Conservation (phyloP, 2,888 invertebrate species). For the Helleia helle region DNA sequence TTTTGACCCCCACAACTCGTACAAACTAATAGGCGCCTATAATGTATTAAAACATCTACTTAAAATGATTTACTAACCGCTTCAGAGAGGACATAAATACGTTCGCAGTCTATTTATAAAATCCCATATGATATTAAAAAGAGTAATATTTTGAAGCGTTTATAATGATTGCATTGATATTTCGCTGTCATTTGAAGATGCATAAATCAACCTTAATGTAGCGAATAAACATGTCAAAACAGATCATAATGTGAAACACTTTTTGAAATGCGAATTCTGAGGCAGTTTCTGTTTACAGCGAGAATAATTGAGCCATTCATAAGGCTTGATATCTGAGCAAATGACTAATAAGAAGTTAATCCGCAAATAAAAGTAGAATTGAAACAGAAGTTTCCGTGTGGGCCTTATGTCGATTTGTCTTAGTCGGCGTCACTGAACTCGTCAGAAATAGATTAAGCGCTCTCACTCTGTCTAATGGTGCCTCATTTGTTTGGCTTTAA, state of each 20-base stretch:
- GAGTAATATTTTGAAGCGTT: constrained; percentile 24
- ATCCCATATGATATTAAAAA: constrained; percentile 9
- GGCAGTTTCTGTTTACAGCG: constrained; percentile 38
- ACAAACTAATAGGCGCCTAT: neutral
- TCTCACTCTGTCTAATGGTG: constrained; percentile 73
- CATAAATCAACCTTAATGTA: neutral
- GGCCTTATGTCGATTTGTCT: constrained; percentile 73
- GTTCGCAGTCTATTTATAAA: constrained; percentile 57
- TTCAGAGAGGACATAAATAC: constrained; percentile 47
- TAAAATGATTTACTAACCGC: constrained; percentile 19
- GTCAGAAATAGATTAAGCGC: constrained; percentile 75
- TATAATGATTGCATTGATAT: constrained; percentile 15
- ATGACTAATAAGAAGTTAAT: constrained; percentile 75
- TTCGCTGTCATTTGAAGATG: neutral
- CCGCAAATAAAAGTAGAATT: constrained; percentile 74
- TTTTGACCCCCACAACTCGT: neutral
- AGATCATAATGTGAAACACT: neutral
- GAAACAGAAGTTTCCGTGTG: constrained; percentile 73
- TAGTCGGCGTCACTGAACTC: constrained; percentile 75
- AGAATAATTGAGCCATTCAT: constrained; percentile 71
- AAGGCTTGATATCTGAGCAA: constrained; percentile 65
- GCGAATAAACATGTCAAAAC: neutral
- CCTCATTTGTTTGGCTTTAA: constrained; percentile 74
- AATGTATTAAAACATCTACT: constrained; percentile 1
- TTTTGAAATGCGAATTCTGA: constrained; percentile 25